Evolutionary conservation across 2,113 vertebrate species (phyloP), one percentile per base, ranked within the genome.

Genomic region (Forbesichthys papilliferus): DNA sequence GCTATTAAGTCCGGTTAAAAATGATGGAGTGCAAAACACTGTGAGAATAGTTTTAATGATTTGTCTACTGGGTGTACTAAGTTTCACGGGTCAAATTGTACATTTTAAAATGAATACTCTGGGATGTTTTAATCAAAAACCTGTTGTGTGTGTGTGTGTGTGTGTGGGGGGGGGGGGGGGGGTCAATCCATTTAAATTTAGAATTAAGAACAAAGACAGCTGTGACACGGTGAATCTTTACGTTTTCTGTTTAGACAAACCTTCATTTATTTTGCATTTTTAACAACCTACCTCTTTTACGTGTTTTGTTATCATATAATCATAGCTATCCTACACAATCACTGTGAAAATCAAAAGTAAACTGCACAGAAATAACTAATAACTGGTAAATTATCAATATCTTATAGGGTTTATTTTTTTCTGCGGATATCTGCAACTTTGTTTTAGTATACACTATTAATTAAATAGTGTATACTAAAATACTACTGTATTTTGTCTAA

Each of bases 271-370:
- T 58, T 75, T 57, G 34, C 63, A 66, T 71, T 73, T 83, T 69
- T 77, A 83, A 87, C 81, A 79, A 91, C 90, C 91, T 92, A 92
- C 92, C 91, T 92, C 92, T 89, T 58, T 63, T 65, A 48, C 77
- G 56, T 71, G 52, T 63, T 66, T 66, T 61, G 72, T 77, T 76
- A 42, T 64, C 72, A 68, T 51, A 59, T 57, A 61, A 33, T 5
- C 20, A 20, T 27, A 27, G 27, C 27, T 27, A 27, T 2, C 1
- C 2, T 33, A 61, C 53, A 12, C 12, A 16, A 65, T 54, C 36
- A 42, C 36, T 6, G 36, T 42, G 36, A 42, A 42, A 42, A 42
- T 42, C 36, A 6, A 6, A 1, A 42, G 7, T 42, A 42, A 8
- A 5, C 36, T 57, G 27, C 27, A 42, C 36, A 36, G 9, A 12